Conservation (phyloP, 2,888 invertebrate genomes). For the Carcina quercana region DNA sequence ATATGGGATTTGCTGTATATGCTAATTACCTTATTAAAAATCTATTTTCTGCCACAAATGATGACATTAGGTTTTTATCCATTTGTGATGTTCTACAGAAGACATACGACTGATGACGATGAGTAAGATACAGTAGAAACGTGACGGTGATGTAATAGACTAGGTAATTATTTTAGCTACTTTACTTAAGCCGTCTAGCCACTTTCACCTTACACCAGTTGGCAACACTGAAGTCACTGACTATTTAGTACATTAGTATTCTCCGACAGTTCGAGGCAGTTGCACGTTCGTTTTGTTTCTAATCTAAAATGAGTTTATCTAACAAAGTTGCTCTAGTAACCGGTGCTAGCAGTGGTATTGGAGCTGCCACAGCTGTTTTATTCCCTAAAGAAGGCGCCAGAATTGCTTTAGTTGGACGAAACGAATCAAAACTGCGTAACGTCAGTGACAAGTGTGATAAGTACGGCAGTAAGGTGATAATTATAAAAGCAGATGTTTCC, state of each 20-base stretch:
- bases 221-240: background rate
- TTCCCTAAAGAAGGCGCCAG: constrained; percentile 28
- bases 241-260: background rate
- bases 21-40: no score
- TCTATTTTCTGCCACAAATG: no score
- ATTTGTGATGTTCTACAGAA: no score
- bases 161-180: no score
- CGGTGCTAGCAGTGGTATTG: constrained; percentile 31
- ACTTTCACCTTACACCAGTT: background rate
- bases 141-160: no score
- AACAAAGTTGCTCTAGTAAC: constrained; percentile 32
- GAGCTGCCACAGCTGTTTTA: constrained; percentile 24
- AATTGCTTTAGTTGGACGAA: constrained; percentile 29
- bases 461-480: constrained; percentile 16
- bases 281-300: no score
- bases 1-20: no score
- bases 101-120: no score
- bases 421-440: constrained; percentile 21
- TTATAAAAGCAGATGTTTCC: constrained; percentile 27
- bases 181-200: no score
- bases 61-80: no score
- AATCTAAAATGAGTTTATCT: constrained; percentile 23
- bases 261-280: no score
- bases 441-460: constrained; percentile 19
- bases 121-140: no score